A percentile compares a stretch with the other conserved stretches of the same genome.
phyloP scores from a whole-genome alignment of 2,888 invertebrate genomes.

The Dryocosmus kuriphilus region DNA sequence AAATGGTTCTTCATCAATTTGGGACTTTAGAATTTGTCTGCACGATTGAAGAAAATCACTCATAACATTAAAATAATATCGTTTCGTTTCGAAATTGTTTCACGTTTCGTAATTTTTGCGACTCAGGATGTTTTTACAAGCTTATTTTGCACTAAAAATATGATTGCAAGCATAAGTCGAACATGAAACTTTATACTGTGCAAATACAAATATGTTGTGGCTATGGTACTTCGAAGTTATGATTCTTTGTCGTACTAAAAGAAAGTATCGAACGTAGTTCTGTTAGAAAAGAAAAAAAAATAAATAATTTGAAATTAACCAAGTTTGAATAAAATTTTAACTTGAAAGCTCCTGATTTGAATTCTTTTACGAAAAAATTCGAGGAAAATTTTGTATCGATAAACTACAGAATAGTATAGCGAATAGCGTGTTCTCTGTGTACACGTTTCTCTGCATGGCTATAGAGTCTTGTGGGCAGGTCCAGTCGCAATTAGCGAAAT shows the following conservation, averaged over 20 bases:
- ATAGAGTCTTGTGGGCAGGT: conserved; percentile 48
- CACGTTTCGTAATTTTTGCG: neutral
- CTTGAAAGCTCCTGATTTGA: no score
- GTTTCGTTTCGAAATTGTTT: neutral
- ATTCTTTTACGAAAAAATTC: neutral
- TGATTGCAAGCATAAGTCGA: neutral
- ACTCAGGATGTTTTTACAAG: neutral
- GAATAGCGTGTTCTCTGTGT: neutral
- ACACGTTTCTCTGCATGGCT: neutral
- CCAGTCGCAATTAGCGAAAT: conserved; percentile 60
- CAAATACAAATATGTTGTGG: neutral
- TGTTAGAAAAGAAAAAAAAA: neutral
- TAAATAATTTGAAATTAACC: neutral
- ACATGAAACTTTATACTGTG: neutral
- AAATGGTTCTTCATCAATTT: no score
- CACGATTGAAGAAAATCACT: no score
- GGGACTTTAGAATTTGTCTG: no score
- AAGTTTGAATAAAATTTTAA: neutral
- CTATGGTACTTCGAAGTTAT: neutral
- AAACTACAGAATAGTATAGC: no score
- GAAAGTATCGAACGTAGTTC: neutral
- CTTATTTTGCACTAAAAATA: neutral
- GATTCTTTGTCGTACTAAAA: neutral
- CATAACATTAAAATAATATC: no score
- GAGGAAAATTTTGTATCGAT: neutral